Evolutionary conservation across 2,888 invertebrate genomes (phyloP), one percentile per base, ranked within the genome.

Genomic region (Drosophila mulleri): DNA sequence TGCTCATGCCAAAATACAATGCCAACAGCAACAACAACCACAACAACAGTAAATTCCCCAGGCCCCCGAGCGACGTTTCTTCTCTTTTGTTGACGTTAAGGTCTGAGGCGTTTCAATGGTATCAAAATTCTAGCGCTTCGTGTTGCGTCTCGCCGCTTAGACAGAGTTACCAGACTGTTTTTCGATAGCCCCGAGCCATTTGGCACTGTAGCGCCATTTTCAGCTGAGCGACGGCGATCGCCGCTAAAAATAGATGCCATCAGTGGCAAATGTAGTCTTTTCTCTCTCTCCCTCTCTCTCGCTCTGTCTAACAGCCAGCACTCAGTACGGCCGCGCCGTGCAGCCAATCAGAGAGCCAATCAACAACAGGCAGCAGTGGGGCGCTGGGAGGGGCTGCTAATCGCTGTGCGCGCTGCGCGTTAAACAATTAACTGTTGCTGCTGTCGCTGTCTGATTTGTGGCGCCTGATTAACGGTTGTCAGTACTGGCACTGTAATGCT

Each of bases 381-480:
- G 39, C 39, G 47, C 29, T 26, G 18, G 41, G 39, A 39, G 32
- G 54, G 50, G 14, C 45, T 60, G 60, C 53, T 67, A 73, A 64
- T 66, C 65, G 67, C 52, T 57, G 58, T 65, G 57, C 60, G 68
- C 68, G 39, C 75, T 48, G 62, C 77, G 54, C 68, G 69, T 52
- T 70, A 70, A 78, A 62, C 67, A 78, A 78, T 78, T 74, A 78
- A 67, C 67, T 52, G 56, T 53, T 45, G 58, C 44, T 26, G 52
- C 41, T 32, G 62, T 29, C 53, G 61, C 53, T 44, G 59, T 59
- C 68, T 80, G 80, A 87, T 85, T 87, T 85, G 80, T 75, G 80
- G 76, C 80, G 84, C 85, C 81, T 85, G 83, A 88, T 88, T 86
- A 86, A 80, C 83, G 88, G 86, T 67, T 86, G 82, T 88, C 85